Base-by-base conservation (phyloP, 2,113 vertebrate species). In the Peromyscus polionotus region DNA sequence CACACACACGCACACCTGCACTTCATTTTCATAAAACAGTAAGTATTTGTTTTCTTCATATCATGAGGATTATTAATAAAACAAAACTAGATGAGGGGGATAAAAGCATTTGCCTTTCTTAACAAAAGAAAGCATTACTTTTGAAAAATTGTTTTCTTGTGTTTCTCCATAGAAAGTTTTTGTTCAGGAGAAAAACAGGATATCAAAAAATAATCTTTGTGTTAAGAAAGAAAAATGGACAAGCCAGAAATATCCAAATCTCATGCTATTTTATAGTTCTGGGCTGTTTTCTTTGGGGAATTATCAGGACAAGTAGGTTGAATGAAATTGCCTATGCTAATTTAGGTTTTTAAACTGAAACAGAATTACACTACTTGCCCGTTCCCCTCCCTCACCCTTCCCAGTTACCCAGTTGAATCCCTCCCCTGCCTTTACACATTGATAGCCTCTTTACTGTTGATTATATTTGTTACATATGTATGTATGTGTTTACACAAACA, bases 251-350 rank as follows among this genome's bases (percentile, higher is more conserved):
- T 67, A 48, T 28, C 9, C 65, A 92, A 72, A 92, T 59, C 19
- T 86, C 12, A 83, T 92, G 22, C 68, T 85, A 85, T 77, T 94
- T 97, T 54, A 72, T 42, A 95, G 48, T 72, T n/a, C 42, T 91
- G 11, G 77, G 36, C 12, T 36, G 48, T 95, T 97, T 89, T 92
- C 45, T 68, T 54, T 68, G 0, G 77, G 73, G 80, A 88, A n/a
- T 39, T 75, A 94, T 24, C n/a, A 92, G 16, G 31, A 31, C 3
- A 83, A 89, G 28, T 79, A 89, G 16, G 33, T 84, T 54, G 54
- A 48, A 90, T 94, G 93, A 91, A 72, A n/a, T 91, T 36, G 88
- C 1, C 81, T 2, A 0, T 12, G 51, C 24, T 42, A 80, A 45
- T 94, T 95, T 91, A 22, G 59, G 51, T 22, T 57, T 80, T n/a